Evolutionary conservation across 2,797 vertebrate species (phyloP), one percentile per base, ranked within the genome.

Genomic region (Lutjanus campechanus): DNA sequence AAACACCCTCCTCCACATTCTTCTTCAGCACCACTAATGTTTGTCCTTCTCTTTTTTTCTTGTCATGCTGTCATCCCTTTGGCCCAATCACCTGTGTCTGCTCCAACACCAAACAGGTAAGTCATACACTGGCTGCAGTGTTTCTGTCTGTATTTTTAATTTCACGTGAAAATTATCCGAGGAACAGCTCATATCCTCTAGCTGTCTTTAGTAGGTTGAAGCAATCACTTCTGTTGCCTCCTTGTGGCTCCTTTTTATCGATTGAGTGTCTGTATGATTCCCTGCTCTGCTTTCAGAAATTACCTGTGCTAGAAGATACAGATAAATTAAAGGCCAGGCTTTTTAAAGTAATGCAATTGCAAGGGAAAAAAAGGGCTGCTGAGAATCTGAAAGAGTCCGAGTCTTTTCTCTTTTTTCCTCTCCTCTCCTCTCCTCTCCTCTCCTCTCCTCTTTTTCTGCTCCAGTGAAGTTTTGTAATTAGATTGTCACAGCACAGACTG

Each of bases 401-500:
- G 29, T 36, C 51, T 70, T 66, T 62, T 5, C 20, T 69, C 53
- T 46, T 4, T n/a, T 36, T 10, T 55, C 43, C n/a, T 60, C 5
- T 44, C 29, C 8, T 65, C 25, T 40, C 55, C 46, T 41, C 16
- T 11, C 54, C 11, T 58, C 10, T 41, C 43, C 60, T 78, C n/a
- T 70, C 51, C 8, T 73, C 29, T 65, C 22, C 47, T 63, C 51
- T 47, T 71, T 87, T 88, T 92, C 81, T 89, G 91, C 93, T 90
- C 74, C 85, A 85, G 55, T 92, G 87, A 82, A 76, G 77, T 91
- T 92, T 90, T 78, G 81, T 94, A 94, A 95, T 95, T 91, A 92
- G 89, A 91, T 92, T 93, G 91, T 91, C 92, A 88, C 75, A 82
- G 88, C 79, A 60, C 80, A 72, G 69, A 80, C 82, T 79, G 90